Evolutionary conservation across 2,797 vertebrate species (phyloP).

Genomic region (Cirrhinus mrigala): DNA sequence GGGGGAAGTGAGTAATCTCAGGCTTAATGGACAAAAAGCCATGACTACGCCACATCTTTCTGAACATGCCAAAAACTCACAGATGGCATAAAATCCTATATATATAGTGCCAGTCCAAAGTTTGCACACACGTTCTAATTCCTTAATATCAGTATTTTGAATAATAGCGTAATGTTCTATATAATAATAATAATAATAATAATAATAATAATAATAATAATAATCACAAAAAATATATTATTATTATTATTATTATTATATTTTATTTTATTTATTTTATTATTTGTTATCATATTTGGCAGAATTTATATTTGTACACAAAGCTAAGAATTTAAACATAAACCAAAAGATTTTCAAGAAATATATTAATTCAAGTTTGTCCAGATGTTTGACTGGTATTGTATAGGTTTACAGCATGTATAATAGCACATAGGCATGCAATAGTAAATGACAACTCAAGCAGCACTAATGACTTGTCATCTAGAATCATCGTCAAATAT

Average conservation of each 20-base stretch:
- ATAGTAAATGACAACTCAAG: slow-evolving; percentile 29
- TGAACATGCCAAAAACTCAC: slow-evolving; percentile 29
- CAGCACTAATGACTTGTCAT: slow-evolving; percentile 45
- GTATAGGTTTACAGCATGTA: not conserved
- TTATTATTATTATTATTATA: not conserved
- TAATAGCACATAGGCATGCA: not conserved
- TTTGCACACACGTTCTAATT: not conserved
- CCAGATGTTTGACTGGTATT: not conserved
- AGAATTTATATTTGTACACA: not conserved
- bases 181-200: too few relatives aligned
- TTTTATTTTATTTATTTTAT: too few relatives aligned
- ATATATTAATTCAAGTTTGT: not conserved
- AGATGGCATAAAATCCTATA: slow-evolving; percentile 7
- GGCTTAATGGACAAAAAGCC: slow-evolving; percentile 42
- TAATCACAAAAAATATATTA: too few relatives aligned
- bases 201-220: too few relatives aligned
- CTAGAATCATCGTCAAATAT: slow-evolving; percentile 36
- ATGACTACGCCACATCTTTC: slow-evolving; percentile 22
- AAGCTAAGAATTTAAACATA: not conserved
- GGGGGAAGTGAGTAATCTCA: slow-evolving; percentile 37
- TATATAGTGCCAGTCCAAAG: slow-evolving; percentile 3
- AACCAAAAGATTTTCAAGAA: too few relatives aligned
- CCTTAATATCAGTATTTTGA: not conserved
- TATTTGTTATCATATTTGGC: too few relatives aligned
- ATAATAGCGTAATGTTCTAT: not conserved